These are phyloP conservation scores for Macrophya alboannulata DNA, from an alignment of 2,888 invertebrate species.

Conservation along the genomic window DNA sequence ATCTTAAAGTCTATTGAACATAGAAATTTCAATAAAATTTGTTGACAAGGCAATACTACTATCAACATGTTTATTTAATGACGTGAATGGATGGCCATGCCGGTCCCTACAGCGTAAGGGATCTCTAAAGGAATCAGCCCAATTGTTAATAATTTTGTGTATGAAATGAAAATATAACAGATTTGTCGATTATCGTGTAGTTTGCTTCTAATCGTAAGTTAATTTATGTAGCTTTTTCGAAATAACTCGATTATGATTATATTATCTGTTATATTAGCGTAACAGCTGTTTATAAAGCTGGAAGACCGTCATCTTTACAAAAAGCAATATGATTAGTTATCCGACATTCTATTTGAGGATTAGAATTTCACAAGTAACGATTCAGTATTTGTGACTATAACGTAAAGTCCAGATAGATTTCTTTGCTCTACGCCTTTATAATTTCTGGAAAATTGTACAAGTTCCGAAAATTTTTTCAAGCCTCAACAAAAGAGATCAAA, in stretches of 20 bases:
- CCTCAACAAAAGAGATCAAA: not conserved
- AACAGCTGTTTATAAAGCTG: conserved; percentile 34
- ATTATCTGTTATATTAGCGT: not conserved
- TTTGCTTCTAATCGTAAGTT: not conserved
- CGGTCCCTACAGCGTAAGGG: not conserved
- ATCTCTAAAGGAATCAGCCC: not conserved
- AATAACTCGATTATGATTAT: conserved; percentile 2
- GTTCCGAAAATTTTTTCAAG: not conserved
- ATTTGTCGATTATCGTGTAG: not conserved
- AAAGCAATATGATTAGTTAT: conserved; percentile 10
- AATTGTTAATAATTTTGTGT: not conserved
- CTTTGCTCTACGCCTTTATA: no score
- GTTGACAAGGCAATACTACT: not conserved
- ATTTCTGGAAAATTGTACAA: not conserved
- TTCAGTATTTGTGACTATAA: not conserved
- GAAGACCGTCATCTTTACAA: conserved; percentile 44
- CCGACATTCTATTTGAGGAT: not conserved
- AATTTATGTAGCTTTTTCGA: conserved; percentile 7
- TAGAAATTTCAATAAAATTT: not conserved
- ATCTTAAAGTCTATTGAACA: not conserved
- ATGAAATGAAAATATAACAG: not conserved
- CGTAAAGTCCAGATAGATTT: not conserved
- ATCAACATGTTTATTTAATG: not conserved
- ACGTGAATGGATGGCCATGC: not conserved
- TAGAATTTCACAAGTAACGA: not conserved